Evolutionary conservation across 1,140 invertebrate genomes (phyloP).

Genomic region (Atopsyche davidsoni): DNA sequence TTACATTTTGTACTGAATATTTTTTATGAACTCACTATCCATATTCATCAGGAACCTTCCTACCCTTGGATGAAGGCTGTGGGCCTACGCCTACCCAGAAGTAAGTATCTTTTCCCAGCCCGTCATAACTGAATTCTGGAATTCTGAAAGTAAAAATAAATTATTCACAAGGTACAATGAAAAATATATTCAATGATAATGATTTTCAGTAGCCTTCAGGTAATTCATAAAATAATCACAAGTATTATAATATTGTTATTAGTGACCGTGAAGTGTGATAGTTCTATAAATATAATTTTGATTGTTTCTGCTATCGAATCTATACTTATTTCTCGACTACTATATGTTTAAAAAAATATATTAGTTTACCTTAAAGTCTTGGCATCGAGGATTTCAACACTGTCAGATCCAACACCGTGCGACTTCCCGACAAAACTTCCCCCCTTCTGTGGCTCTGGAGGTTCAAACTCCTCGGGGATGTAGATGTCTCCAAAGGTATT

Average conservation of each 20-base stretch:
- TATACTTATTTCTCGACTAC: too few species aligned
- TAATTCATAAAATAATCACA: too few species aligned
- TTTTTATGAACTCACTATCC: constrained; percentile 72
- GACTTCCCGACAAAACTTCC: constrained; percentile 63
- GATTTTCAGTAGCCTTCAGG: too few species aligned
- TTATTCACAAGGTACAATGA: too few species aligned
- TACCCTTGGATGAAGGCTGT: constrained; percentile 74
- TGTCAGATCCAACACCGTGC: constrained; percentile 65
- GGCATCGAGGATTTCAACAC: constrained; percentile 71
- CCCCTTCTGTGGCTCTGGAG: constrained; percentile 68
- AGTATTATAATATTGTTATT: too few species aligned
- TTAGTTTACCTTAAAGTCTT: constrained; percentile 60
- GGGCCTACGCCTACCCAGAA: constrained; percentile 86
- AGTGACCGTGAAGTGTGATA: too few species aligned
- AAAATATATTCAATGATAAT: too few species aligned
- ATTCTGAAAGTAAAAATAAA: constrained; percentile 41
- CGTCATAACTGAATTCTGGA: constrained; percentile 71
- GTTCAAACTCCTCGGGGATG: constrained; percentile 85
- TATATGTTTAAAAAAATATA: too few species aligned
- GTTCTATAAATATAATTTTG: too few species aligned
- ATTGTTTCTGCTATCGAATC: too few species aligned
- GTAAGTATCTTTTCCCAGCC: constrained; percentile 67
- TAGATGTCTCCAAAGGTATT: constrained; percentile 87
- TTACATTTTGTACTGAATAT: neutral
- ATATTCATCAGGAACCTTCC: constrained; percentile 81